These are phyloP conservation scores for Scaptomyza montana DNA, from an alignment of 1,140 invertebrate genomes.

Conservation along the genomic window DNA sequence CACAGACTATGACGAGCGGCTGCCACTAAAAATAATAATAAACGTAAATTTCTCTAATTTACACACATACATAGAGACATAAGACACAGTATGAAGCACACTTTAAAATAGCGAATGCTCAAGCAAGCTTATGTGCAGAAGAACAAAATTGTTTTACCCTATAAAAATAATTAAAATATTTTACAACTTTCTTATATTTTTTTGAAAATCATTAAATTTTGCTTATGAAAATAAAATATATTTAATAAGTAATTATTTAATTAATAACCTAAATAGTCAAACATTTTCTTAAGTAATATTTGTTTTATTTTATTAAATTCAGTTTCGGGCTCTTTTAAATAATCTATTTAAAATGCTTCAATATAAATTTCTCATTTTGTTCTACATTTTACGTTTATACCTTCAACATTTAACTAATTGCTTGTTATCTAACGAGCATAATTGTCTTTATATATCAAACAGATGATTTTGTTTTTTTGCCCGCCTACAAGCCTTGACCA, in stretches of 20 bases:
- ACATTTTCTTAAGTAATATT: no score
- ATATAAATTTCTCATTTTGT: no score
- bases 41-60: conserved; percentile 81
- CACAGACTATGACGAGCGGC: conserved; percentile 64
- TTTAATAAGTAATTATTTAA: no score
- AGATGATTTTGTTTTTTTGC: no score
- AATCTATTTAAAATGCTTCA: no score
- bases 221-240: no score
- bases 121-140: neutral
- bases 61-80: conserved; percentile 47
- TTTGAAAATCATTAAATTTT: neutral
- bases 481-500: no score
- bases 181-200: neutral
- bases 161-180: neutral
- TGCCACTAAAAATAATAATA: conserved; percentile 80
- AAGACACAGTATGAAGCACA: conserved; percentile 21
- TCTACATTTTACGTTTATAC: neutral
- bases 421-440: neutral
- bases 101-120: conserved; percentile 14
- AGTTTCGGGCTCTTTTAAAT: no score
- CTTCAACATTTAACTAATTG: neutral
- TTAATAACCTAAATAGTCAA: no score
- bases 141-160: neutral
- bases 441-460: neutral
- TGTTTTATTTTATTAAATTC: no score